Base-by-base conservation (phyloP, 53 echinoderm and acorn worm species). In the Antedon mediterranea region DNA sequence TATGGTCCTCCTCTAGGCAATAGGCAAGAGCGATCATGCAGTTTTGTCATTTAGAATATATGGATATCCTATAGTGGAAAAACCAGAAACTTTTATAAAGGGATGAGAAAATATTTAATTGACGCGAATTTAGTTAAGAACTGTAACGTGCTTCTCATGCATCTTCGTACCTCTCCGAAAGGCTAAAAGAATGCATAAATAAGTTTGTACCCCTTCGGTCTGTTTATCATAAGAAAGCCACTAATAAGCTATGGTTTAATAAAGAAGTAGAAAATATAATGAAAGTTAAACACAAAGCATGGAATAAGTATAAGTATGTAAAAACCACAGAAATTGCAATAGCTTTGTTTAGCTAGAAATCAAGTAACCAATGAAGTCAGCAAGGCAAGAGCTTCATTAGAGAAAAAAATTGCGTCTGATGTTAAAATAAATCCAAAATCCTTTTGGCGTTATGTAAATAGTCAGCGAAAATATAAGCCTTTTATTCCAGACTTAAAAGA, bases 221-320 rank as follows among this genome's bases (percentile, higher is more conserved):
- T n/a, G n/a, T n/a, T n/a, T n/a, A n/a, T n/a, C n/a, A n/a, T n/a
- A n/a, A n/a, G n/a, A n/a, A n/a, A n/a, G n/a, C n/a, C n/a, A n/a
- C n/a, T n/a, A n/a, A n/a, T n/a, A n/a, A 57, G 18, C 23, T 57
- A 2, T 57, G 57, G 9, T 57, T 57, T 23, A 57, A 57, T 57
- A 57, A 57, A 18, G 57, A 57, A 3, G 26, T 57, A 26, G 23
- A 57, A 57, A 57, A 57, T 57, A 57, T 18, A 33, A 76, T 76
- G 28, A 33, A 33, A 5, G 26, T 76, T 29, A 76, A 76, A 37
- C 77, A 76, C 34, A 76, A 76, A 29, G 34, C 77, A 6, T 76
- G 77, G 77, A 76, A 75, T 75, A 31, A 75, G 30, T 76, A 76
- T 33, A 76, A 76, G n/a, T n/a, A 76, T 4, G 28, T 29, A 76